Conservation (phyloP, 2,113 vertebrate species). For the Limnothrissa miodon region DNA sequence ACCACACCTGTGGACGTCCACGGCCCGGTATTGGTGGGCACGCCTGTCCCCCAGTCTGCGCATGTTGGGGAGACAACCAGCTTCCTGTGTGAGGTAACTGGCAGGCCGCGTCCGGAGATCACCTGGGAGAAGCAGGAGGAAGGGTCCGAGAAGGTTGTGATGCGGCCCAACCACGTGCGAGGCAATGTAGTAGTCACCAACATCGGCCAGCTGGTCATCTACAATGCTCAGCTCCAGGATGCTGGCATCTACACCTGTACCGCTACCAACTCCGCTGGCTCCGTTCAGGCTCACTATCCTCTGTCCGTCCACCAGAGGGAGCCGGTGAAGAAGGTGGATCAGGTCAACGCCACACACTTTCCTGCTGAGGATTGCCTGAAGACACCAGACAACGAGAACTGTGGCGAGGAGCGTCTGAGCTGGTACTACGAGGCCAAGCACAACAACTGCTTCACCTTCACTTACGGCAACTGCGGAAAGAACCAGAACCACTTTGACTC, state of each 20-base stretch:
- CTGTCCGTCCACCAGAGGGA: conserved; percentile 78
- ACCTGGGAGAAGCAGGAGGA: conserved; percentile 90
- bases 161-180: conserved; percentile 87
- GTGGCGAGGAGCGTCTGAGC: conserved; percentile 82
- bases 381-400: conserved; percentile 77
- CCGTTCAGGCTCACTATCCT: conserved; percentile 78
- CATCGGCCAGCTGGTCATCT: conserved; percentile 93
- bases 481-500: conserved; percentile 83
- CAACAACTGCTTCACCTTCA: conserved; percentile 91
- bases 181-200: conserved; percentile 93
- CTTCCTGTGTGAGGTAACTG: conserved; percentile 85
- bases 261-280: conserved; percentile 79
- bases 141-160: conserved; percentile 75
- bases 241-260: conserved; percentile 89
- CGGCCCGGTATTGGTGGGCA: conserved; percentile 72
- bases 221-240: conserved; percentile 83
- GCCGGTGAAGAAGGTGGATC: conserved; percentile 51
- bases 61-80: conserved; percentile 85
- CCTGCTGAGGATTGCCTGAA: conserved; percentile 80
- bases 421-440: conserved; percentile 89
- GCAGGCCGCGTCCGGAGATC: conserved; percentile 84
- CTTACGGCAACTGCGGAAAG: conserved; percentile 76
- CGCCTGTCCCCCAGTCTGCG: conserved; percentile 77
- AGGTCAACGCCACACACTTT: conserved; percentile 76
- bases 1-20: conserved; percentile 75